These are phyloP conservation scores for Muscicapa striata DNA, from an alignment of 2,797 vertebrate species.

Conservation along the genomic window DNA sequence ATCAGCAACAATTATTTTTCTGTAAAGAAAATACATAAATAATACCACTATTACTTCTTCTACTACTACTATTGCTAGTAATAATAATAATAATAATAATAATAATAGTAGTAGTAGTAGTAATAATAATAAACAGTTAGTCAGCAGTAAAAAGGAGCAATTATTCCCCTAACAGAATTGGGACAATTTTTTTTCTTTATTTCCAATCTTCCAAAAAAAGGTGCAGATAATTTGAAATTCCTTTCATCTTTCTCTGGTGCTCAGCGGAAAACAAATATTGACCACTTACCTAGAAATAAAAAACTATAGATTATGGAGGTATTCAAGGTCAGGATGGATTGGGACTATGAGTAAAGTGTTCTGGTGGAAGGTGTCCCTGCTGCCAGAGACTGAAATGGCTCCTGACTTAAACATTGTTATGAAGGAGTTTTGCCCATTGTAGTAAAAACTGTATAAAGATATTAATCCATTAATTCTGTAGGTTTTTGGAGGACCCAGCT, in stretches of 20 bases:
- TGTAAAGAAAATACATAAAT: not conserved
- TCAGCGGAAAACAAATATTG: constrained; percentile 9
- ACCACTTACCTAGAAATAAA: not conserved
- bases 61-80: not conserved
- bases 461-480: not conserved
- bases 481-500: not conserved
- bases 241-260: constrained; percentile 15
- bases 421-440: not conserved
- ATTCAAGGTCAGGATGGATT: not conserved
- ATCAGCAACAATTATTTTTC: not conserved
- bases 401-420: not conserved
- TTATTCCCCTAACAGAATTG: not conserved
- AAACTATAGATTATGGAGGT: not conserved
- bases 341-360: not conserved
- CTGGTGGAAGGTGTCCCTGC: not conserved
- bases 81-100: not conserved
- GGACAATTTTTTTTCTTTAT: not conserved
- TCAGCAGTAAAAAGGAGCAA: not conserved
- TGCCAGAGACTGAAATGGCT: not conserved
- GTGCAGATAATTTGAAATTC: not conserved
- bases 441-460: not conserved
- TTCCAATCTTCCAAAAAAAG: not conserved
- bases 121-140: not conserved
- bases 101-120: not conserved
- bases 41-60: not conserved